A percentile compares a stretch with the other conserved stretches of the same genome.
phyloP scores from a whole-genome alignment of 2,888 invertebrate species.

The Panorpa germanica region DNA sequence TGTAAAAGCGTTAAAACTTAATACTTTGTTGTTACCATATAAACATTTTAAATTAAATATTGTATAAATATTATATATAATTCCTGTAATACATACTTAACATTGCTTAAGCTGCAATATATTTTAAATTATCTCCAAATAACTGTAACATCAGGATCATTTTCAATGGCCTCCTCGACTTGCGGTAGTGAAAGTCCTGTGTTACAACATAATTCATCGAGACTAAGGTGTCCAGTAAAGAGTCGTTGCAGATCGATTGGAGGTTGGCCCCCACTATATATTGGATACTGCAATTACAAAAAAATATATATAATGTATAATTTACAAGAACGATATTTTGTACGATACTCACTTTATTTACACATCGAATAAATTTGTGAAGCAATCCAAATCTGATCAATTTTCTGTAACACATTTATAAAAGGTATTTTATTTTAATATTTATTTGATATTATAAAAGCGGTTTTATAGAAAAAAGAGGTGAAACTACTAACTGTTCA shows the following conservation, averaged over 20 bases:
- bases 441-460: too few relatives aligned
- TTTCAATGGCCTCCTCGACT: conserved; percentile 65
- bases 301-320: conserved; percentile 11
- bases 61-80: too few relatives aligned
- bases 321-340: conserved; percentile 4
- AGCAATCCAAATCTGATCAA: conserved; percentile 36
- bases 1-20: too few relatives aligned
- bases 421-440: background rate
- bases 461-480: too few relatives aligned
- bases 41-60: too few relatives aligned
- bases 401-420: conserved; percentile 25
- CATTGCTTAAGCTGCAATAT: too few relatives aligned
- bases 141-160: conserved; percentile 62
- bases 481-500: too few relatives aligned
- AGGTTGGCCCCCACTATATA: conserved; percentile 25
- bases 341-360: conserved; percentile 26
- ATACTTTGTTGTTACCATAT: too few relatives aligned
- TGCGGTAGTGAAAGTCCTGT: conserved; percentile 55
- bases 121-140: conserved; percentile 49
- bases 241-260: conserved; percentile 35
- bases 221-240: conserved; percentile 62
- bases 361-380: conserved; percentile 35
- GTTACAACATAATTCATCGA: conserved; percentile 82
- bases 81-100: too few relatives aligned
- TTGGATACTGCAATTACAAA: too few relatives aligned